These are phyloP conservation scores for Ephestia elutella DNA, from an alignment of 1,140 invertebrate species.

Conservation along the genomic window DNA sequence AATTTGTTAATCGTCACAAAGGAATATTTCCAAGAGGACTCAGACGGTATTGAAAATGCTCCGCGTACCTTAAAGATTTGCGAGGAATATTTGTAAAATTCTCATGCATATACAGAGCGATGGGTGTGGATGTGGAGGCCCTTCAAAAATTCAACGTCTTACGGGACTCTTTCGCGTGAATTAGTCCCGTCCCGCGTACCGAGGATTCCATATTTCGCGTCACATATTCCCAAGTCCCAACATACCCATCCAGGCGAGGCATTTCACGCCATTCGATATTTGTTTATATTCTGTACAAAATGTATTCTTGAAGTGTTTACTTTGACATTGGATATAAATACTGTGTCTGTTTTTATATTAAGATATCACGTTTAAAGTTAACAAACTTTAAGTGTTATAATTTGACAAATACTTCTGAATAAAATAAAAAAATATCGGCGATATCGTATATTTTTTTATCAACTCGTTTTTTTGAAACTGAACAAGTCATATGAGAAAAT, in stretches of 20 bases:
- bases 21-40: constrained; percentile 25
- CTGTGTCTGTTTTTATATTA: too few species aligned
- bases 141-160: constrained; percentile 41
- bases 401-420: too few species aligned
- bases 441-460: too few species aligned
- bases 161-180: constrained; percentile 58
- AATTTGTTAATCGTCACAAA: constrained; percentile 40
- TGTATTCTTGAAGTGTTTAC: neutral
- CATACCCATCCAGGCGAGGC: constrained; percentile 17
- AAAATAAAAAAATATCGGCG: too few species aligned
- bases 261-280: constrained; percentile 19
- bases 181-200: constrained; percentile 48
- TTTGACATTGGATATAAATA: neutral
- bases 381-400: too few species aligned
- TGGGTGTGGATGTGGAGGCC: constrained; percentile 30
- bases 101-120: constrained; percentile 11
- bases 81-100: constrained; percentile 23
- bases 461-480: too few species aligned
- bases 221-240: constrained; percentile 27
- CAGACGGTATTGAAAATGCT: constrained; percentile 23
- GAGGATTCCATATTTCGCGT: constrained; percentile 45
- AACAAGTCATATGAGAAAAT: too few species aligned
- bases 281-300: neutral
- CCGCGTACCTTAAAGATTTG: constrained; percentile 15
- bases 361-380: too few species aligned